Base-by-base conservation (phyloP, 2,888 invertebrate species). In the Acleris holmiana region DNA sequence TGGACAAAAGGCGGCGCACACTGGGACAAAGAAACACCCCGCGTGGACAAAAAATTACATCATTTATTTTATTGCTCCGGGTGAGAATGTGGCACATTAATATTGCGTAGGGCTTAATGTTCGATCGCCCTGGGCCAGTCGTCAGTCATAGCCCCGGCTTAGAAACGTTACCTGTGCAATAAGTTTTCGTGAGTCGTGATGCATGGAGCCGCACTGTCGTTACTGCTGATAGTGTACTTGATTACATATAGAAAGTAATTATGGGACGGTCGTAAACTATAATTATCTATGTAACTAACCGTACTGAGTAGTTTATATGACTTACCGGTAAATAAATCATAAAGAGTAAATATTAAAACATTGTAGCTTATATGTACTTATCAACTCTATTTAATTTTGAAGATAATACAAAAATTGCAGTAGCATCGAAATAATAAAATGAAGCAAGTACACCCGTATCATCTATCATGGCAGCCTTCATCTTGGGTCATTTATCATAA, bases 61-160 rank as follows among this genome's bases (percentile, higher is more conserved):
- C 91, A 91, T 92, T 91, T 91, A 92, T 92, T 90, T 91, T 91
- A 92, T 91, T 89, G 89, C 90, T 80, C 74, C 82, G 88, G 86
- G 89, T 88, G 90, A 89, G 90, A 92, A 91, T 88, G 86, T 86
- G 83, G 78, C 83, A 85, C 89, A 89, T 91, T 90, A 89, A 91
- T 91, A 90, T 88, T 83, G 85, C 84, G 85, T 82, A 85, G 89
- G 79, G 85, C 88, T 81, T 88, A 89, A 89, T 89, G 86, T 78
- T 80, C 78, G 77, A 86, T 86, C 86, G 91, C 91, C 88, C 85
- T 85, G 79, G 90, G 91, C 86, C 67, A 72, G 74, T 77, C 86
- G 85, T 89, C 85, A 80, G 80, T 86, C 84, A 83, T 65, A 55
- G 58, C 41, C 44, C 25, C 55, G 65, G 65, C 65, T 65, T 65